Conservation (phyloP, 2,113 vertebrate species). For the Canis aureus region DNA sequence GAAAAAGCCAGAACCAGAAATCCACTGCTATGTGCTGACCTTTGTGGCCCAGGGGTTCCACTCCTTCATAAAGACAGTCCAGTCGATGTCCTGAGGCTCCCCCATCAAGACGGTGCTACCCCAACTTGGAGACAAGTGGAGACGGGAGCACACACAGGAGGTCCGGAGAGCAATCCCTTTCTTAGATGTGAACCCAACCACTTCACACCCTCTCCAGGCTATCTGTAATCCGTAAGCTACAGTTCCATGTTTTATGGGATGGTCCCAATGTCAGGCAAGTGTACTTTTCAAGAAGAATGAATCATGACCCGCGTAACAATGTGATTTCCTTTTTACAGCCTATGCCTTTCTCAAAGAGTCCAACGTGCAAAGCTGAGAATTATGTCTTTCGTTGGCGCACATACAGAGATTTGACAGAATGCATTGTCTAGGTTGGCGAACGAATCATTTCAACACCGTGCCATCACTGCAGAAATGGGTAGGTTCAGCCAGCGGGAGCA, state of each 20-base stretch:
- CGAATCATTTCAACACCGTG: neutral
- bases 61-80: neutral
- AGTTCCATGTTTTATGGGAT: neutral
- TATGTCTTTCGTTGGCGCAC: neutral
- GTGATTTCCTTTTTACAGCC: neutral
- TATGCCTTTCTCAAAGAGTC: neutral
- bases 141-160: neutral
- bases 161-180: neutral
- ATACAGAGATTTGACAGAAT: neutral
- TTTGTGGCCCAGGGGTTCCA: neutral
- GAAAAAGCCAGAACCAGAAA: neutral
- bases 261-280: neutral
- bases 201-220: neutral
- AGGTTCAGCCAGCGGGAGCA: neutral
- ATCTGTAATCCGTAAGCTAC: neutral
- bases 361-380: neutral
- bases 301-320: neutral
- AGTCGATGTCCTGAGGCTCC: neutral
- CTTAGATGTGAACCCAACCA: neutral
- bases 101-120: neutral
- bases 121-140: neutral
- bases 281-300: neutral
- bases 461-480: neutral
- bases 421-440: neutral
- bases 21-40: rapidly evolving